Percentiles rank a stretch among this genome's conserved stretches.
phyloP scores from a whole-genome alignment of 1,140 invertebrate genomes.

The Drosophila orosa region DNA sequence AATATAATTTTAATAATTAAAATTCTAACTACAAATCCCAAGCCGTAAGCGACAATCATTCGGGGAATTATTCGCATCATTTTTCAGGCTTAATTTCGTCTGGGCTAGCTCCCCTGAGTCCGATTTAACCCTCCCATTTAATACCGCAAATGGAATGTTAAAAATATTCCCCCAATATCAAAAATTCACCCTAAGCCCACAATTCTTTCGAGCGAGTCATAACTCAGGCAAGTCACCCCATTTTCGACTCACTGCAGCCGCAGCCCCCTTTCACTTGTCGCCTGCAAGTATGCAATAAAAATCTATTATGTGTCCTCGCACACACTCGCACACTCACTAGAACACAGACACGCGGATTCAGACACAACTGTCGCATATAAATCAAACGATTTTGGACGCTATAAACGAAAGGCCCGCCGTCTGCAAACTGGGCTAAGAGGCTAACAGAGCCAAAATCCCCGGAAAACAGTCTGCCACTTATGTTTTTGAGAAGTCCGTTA shows the following conservation, averaged over 20 bases:
- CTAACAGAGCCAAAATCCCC: conserved; percentile 20
- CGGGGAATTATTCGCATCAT: conserved; percentile 7
- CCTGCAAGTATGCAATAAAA: conserved; percentile 73
- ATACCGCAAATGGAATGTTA: conserved; percentile 22
- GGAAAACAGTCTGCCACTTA: conserved; percentile 12
- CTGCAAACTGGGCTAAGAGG: conserved; percentile 49
- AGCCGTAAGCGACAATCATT: conserved; percentile 1
- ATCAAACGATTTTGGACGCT: conserved; percentile 53
- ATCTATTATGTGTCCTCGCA: conserved; percentile 68
- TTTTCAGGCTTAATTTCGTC: conserved; percentile 2
- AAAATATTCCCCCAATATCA: conserved; percentile 22
- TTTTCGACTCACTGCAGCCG: conserved; percentile 46
- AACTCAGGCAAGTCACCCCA: conserved; percentile 69
- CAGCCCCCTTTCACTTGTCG: conserved; percentile 55
- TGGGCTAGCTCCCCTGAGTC: background rate
- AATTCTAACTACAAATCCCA: conserved; percentile 6
- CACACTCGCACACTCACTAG: conserved; percentile 12
- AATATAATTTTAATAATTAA: background rate
- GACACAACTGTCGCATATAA: conserved; percentile 58
- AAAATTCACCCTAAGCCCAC: conserved; percentile 53
- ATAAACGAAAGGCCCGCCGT: conserved; percentile 21
- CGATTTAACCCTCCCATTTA: conserved; percentile 11
- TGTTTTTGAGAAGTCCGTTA: background rate
- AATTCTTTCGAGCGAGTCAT: conserved; percentile 51
- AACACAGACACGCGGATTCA: conserved; percentile 1